Percentiles rank a stretch among this genome's conserved stretches.
Evolutionary conservation across 2,797 vertebrate species (phyloP).

Genomic region (Vireo griseus): DNA sequence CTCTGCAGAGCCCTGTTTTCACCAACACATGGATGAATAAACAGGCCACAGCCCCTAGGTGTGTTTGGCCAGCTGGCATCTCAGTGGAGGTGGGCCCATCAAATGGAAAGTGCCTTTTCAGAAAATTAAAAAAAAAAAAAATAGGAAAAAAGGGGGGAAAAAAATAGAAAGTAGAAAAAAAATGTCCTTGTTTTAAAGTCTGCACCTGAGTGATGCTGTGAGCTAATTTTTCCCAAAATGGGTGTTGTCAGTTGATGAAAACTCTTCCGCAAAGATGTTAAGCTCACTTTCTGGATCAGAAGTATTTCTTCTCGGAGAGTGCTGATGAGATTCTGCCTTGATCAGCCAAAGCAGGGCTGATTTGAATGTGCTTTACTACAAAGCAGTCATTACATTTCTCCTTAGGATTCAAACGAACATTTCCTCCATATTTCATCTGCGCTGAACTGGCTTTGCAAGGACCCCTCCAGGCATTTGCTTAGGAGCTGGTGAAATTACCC

Average conservation of each 20-base stretch:
- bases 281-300: not conserved
- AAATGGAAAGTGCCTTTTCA: not conserved
- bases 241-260: constrained; percentile 40
- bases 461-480: constrained; percentile 46
- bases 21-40: not conserved
- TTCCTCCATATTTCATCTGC: constrained; percentile 25
- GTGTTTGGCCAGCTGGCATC: not conserved
- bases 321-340: not conserved
- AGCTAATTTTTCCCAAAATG: constrained; percentile 20
- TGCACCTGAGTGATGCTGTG: not conserved
- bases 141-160: accelerated
- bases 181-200: not conserved
- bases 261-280: constrained; percentile 15
- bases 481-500: constrained; percentile 57
- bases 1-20: not conserved
- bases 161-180: not conserved
- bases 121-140: not conserved
- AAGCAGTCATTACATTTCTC: constrained; percentile 42
- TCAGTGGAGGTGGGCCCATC: not conserved
- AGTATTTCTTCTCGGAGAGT: not conserved
- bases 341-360: constrained; percentile 22
- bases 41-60: not conserved
- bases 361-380: constrained; percentile 17
- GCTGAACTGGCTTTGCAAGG: constrained; percentile 41
- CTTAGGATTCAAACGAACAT: not conserved